These are phyloP conservation scores for Pachyrhynchus sulphureomaculatus DNA, from an alignment of 1,140 invertebrate genomes.

Conservation along the genomic window DNA sequence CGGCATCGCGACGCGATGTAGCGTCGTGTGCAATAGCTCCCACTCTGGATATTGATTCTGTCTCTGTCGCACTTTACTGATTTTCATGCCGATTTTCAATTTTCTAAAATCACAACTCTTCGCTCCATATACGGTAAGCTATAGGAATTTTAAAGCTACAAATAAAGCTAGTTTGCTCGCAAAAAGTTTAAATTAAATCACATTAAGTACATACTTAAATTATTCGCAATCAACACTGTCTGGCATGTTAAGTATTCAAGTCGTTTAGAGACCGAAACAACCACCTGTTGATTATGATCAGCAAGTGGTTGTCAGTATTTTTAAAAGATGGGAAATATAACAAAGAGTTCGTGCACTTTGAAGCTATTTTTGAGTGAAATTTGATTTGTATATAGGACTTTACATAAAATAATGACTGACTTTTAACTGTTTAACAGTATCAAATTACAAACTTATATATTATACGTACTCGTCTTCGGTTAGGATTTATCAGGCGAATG, in stretches of 20 bases:
- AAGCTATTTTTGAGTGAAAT: too few relatives aligned
- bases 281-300: constrained; percentile 43
- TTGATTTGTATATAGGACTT: too few relatives aligned
- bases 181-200: neutral
- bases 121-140: constrained; percentile 19
- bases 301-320: constrained; percentile 36
- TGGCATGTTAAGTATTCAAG: constrained; percentile 2
- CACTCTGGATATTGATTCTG: neutral
- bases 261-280: constrained; percentile 19
- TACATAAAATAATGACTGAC: too few relatives aligned
- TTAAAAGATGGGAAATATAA: too few relatives aligned
- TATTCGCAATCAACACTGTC: neutral
- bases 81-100: constrained; percentile 6
- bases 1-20: constrained; percentile 21
- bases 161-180: too few relatives aligned
- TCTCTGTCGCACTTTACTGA: neutral
- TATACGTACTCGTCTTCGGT: too few relatives aligned
- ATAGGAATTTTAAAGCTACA: too few relatives aligned
- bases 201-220: neutral
- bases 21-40: constrained; percentile 15
- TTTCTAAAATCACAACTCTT: constrained; percentile 18
- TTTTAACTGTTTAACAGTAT: too few relatives aligned
- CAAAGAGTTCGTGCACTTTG: too few relatives aligned
- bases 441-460: too few relatives aligned
- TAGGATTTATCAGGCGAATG: too few relatives aligned